Percentiles rank a stretch among this genome's conserved stretches.
These are phyloP conservation scores for Polypedilum vanderplanki DNA, from an alignment of 1,140 invertebrate species.

Conservation along the genomic window DNA sequence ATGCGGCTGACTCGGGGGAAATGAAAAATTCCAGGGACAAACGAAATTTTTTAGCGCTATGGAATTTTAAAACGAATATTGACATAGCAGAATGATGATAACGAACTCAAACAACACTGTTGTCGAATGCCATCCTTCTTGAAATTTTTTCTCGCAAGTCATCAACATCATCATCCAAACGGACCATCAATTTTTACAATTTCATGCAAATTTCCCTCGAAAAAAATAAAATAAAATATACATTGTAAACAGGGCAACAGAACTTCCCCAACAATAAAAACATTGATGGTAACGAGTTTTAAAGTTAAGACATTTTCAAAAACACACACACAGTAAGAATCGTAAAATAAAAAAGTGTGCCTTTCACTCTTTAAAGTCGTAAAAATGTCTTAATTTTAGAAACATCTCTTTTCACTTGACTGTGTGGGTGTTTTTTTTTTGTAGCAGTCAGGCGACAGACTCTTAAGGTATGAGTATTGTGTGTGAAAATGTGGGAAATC, in stretches of 20 bases:
- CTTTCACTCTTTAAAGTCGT: conserved; percentile 20
- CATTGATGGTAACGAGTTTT: too few relatives aligned
- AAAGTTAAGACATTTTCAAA: background rate
- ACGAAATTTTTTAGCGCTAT: background rate
- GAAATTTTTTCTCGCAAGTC: too few relatives aligned
- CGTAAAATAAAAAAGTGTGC: background rate
- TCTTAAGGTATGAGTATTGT: too few relatives aligned
- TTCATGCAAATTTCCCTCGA: background rate
- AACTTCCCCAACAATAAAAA: background rate
- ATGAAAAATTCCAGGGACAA: background rate
- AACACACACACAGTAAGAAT: background rate
- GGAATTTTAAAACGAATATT: too few relatives aligned
- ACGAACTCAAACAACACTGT: too few relatives aligned
- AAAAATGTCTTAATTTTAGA: conserved; percentile 25
- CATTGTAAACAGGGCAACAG: too few relatives aligned
- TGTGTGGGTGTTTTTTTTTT: too few relatives aligned
- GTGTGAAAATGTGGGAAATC: conserved; percentile 12
- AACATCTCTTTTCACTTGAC: too few relatives aligned
- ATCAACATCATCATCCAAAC: background rate
- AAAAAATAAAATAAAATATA: too few relatives aligned
- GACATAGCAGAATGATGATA: too few relatives aligned
- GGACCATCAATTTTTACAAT: conserved; percentile 2
- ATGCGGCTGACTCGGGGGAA: background rate
- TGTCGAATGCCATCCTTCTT: too few relatives aligned
- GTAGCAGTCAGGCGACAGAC: too few relatives aligned